Evolutionary conservation across 2,797 vertebrate species (phyloP).

Genomic region (Arctocebus calabarensis): DNA sequence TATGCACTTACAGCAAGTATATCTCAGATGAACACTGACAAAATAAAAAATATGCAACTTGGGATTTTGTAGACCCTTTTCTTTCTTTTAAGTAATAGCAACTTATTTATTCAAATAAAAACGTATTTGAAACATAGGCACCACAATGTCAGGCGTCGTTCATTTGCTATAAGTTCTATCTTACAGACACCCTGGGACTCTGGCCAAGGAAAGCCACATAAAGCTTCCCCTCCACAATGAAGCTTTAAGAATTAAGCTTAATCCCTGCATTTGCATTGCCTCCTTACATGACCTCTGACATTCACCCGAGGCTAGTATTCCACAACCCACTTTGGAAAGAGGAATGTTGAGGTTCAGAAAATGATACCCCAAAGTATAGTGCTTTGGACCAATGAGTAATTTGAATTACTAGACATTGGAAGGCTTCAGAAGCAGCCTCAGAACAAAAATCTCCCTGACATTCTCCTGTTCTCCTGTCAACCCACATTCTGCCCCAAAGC

Average conservation of each 20-base stretch:
- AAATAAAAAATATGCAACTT: not conserved
- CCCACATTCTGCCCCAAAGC: not conserved
- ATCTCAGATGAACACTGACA: not conserved
- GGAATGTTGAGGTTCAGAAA: not conserved
- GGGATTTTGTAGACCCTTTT: not conserved
- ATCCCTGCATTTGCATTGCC: not conserved
- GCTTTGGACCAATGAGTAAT: not conserved
- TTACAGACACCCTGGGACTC: not conserved
- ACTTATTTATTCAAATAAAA: constrained; percentile 15
- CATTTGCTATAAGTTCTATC: not conserved
- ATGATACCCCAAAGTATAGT: not conserved
- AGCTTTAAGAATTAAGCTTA: not conserved
- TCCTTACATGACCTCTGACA: constrained; percentile 5
- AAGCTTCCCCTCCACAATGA: not conserved
- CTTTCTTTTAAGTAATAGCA: not conserved
- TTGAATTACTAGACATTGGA: not conserved
- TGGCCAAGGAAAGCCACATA: not conserved
- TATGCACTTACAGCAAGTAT: not conserved
- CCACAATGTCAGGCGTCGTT: not conserved
- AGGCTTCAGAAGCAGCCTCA: not conserved
- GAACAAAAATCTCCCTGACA: not conserved
- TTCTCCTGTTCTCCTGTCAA: not conserved
- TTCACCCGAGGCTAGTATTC: not conserved
- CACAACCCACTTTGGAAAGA: not conserved
- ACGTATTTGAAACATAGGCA: not conserved